Conservation (phyloP, 2,888 invertebrate species). For the Pocota personata region DNA sequence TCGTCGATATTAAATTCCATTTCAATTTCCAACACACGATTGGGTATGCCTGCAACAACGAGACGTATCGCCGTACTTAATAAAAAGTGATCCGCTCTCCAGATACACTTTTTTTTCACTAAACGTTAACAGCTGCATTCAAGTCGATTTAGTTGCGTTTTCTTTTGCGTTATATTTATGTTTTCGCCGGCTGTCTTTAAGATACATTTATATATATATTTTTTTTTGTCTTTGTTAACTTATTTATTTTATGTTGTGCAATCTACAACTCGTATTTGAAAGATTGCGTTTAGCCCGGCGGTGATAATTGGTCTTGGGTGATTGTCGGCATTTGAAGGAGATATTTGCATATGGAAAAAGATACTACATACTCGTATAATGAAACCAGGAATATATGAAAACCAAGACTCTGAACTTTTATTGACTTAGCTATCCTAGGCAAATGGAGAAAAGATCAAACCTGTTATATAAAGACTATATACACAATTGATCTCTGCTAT, state of each 20-base stretch:
- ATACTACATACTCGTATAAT: too few species aligned
- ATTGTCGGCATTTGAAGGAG: not conserved
- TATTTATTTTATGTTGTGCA: slow-evolving; percentile 15
- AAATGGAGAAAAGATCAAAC: too few species aligned
- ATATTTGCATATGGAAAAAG: not conserved
- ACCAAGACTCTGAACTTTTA: too few species aligned
- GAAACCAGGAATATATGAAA: too few species aligned
- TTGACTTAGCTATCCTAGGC: too few species aligned
- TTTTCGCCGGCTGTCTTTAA: slow-evolving; percentile 17
- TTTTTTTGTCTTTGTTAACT: not conserved
- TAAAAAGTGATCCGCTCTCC: slow-evolving; percentile 26
- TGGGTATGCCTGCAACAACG: not conserved
- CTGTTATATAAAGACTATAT: too few species aligned
- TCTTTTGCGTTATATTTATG: slow-evolving; percentile 17
- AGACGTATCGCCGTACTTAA: slow-evolving; percentile 10
- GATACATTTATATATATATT: slow-evolving; percentile 4
- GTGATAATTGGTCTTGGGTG: not conserved
- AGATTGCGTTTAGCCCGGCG: not conserved
- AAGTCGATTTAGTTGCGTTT: slow-evolving; percentile 25
- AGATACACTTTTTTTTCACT: slow-evolving; percentile 5
- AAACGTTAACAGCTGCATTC: slow-evolving; percentile 45
- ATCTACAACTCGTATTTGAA: not conserved
- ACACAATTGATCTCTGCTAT: too few species aligned
- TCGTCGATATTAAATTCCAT: slow-evolving; percentile 38
- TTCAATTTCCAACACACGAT: slow-evolving; percentile 16